Evolutionary conservation across 2,113 vertebrate genomes (phyloP).

Genomic region (Pituophis catenifer): DNA sequence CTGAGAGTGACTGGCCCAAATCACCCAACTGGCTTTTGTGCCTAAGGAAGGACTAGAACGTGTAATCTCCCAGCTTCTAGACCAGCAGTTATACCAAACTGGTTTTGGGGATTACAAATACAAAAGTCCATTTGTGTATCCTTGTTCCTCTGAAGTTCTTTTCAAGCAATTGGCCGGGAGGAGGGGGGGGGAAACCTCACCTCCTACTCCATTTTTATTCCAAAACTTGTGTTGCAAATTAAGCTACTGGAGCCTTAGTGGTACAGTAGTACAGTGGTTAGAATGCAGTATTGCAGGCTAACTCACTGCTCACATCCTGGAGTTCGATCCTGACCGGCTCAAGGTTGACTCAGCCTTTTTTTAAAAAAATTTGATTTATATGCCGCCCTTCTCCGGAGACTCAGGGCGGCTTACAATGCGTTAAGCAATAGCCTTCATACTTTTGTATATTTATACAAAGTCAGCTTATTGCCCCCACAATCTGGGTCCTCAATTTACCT

Average conservation of each 20-base stretch:
- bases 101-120: neutral
- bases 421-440: too few relatives aligned
- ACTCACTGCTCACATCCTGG: too few relatives aligned
- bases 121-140: neutral
- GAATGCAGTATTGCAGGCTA: too few relatives aligned
- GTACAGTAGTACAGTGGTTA: too few relatives aligned
- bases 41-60: neutral
- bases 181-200: rapidly evolving
- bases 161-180: neutral
- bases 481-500: too few relatives aligned
- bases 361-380: too few relatives aligned
- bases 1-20: neutral
- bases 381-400: too few relatives aligned
- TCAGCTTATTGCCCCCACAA: too few relatives aligned
- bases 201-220: neutral
- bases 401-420: too few relatives aligned
- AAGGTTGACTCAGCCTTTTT: too few relatives aligned
- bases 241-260: neutral
- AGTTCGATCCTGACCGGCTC: too few relatives aligned
- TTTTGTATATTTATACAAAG: too few relatives aligned
- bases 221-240: neutral
- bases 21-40: neutral
- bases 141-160: neutral
- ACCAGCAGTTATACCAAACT: neutral
- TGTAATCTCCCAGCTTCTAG: neutral